These are phyloP conservation scores for Chrysotoxum bicinctum DNA, from an alignment of 2,888 invertebrate species.

Conservation along the genomic window DNA sequence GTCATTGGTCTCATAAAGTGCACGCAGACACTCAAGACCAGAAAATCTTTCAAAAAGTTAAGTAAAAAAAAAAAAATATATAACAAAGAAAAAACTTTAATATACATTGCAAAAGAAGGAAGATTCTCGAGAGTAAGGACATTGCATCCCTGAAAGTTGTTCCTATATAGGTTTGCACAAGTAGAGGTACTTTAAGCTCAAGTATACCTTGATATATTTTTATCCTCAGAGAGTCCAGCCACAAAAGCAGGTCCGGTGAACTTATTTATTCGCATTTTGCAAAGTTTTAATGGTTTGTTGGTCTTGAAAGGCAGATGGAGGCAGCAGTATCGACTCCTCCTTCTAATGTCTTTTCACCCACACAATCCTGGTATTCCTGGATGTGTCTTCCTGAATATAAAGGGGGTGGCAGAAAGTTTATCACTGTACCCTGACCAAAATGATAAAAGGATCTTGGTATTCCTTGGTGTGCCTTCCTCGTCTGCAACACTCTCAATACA, in stretches of 20 bases:
- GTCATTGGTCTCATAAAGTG: conserved; percentile 70
- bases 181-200: conserved; percentile 45
- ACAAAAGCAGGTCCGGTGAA: conserved; percentile 50
- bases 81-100: neutral
- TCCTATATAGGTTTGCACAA: conserved; percentile 30
- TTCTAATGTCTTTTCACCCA: neutral
- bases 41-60: conserved; percentile 43
- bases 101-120: conserved; percentile 7
- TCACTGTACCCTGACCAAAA: conserved; percentile 42
- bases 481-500: conserved; percentile 19
- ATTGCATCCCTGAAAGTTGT: conserved; percentile 53
- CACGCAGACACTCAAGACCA: conserved; percentile 60
- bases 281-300: conserved; percentile 71
- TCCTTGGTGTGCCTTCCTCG: conserved; percentile 5
- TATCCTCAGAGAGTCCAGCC: conserved; percentile 38
- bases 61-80: neutral
- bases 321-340: neutral
- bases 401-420: conserved; percentile 3
- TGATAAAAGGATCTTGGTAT: conserved; percentile 15
- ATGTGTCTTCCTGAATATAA: neutral
- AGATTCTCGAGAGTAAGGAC: conserved; percentile 33
- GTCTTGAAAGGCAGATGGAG: conserved; percentile 48
- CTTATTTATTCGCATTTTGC: conserved; percentile 70
- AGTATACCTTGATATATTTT: conserved; percentile 58
- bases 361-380: conserved; percentile 6